Evolutionary conservation across 2,888 invertebrate genomes (phyloP).

Genomic region (Ophion ellenae): DNA sequence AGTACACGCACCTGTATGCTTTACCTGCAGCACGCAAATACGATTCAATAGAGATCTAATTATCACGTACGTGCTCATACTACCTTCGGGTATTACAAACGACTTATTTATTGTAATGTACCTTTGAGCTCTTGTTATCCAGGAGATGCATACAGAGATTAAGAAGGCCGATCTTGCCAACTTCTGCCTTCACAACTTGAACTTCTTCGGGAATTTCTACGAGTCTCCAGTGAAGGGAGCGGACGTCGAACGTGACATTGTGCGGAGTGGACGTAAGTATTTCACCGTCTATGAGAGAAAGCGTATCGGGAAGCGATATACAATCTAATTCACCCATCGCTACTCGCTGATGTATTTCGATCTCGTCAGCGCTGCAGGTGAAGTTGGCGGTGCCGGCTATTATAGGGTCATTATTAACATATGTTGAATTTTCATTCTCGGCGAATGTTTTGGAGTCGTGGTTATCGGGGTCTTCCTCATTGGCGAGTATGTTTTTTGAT

Average conservation of each 20-base stretch:
- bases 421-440: background rate
- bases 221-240: background rate
- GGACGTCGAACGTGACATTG: conserved; percentile 25
- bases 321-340: conserved; percentile 24
- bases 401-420: background rate
- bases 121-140: conserved; percentile 48
- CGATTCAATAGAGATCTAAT: too few species aligned
- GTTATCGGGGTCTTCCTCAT: conserved; percentile 1
- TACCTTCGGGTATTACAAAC: too few species aligned
- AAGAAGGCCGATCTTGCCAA: conserved; percentile 1
- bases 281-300: conserved; percentile 27
- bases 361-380: conserved; percentile 24
- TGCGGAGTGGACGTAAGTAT: conserved; percentile 55
- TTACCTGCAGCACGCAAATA: too few species aligned
- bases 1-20: too few species aligned
- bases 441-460: background rate
- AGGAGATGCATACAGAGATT: conserved; percentile 46
- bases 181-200: conserved; percentile 71
- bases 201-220: conserved; percentile 76
- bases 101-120: conserved; percentile 7
- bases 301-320: conserved; percentile 27
- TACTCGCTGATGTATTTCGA: conserved; percentile 19
- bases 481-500: background rate
- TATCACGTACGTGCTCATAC: too few species aligned
- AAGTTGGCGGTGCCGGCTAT: conserved; percentile 37